phyloP scores from a whole-genome alignment of 2,797 vertebrate species.

The Monodelphis domestica region DNA sequence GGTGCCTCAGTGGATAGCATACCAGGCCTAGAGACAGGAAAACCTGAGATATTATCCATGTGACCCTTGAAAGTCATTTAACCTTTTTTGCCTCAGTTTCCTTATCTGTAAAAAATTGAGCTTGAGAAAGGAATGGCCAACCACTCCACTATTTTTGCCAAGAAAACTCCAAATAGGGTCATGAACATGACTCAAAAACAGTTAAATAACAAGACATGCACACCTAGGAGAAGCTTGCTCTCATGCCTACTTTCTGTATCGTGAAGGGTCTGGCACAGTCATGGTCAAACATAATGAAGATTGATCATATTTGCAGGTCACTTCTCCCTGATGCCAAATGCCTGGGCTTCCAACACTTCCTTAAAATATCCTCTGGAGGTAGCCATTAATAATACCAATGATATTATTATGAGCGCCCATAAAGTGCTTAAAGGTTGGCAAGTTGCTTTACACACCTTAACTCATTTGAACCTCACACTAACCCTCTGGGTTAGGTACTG shows the following conservation, averaged over 20 bases:
- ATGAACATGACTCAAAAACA: too few relatives aligned
- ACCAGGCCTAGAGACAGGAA: too few relatives aligned
- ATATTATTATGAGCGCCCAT: background rate
- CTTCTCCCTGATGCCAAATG: background rate
- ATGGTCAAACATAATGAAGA: background rate
- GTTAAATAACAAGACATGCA: too few relatives aligned
- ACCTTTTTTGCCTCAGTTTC: too few relatives aligned
- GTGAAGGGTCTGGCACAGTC: background rate
- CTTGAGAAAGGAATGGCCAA: too few relatives aligned
- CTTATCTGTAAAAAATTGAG: too few relatives aligned
- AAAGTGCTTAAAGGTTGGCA: background rate
- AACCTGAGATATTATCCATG: too few relatives aligned
- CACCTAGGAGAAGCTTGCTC: background rate
- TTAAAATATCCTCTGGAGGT: background rate
- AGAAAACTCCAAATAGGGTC: too few relatives aligned
- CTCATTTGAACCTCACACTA: background rate
- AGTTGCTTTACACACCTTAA: background rate
- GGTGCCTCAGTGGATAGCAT: too few relatives aligned
- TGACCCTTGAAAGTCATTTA: too few relatives aligned
- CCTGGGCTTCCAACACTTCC: background rate
- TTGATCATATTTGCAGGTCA: background rate
- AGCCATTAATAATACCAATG: background rate
- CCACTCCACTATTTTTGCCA: too few relatives aligned
- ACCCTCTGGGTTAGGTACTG: background rate
- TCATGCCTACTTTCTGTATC: background rate